These are phyloP conservation scores for Archivesica marissinica DNA, from an alignment of 1,140 invertebrate species.

Conservation along the genomic window DNA sequence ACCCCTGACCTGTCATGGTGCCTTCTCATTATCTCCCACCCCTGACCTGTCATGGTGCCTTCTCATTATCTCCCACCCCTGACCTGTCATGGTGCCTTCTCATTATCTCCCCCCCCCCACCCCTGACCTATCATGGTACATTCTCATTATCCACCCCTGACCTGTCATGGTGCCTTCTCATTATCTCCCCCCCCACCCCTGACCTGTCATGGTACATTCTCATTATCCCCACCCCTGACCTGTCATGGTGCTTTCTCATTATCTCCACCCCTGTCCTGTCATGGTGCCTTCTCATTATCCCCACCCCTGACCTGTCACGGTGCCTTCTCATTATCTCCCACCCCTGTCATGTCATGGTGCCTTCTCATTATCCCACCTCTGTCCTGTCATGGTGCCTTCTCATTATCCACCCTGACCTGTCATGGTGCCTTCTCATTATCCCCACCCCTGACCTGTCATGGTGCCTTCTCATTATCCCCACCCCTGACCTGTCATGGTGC, in stretches of 20 bases:
- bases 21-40: not conserved
- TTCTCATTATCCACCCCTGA: not conserved
- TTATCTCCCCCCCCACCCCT: not conserved
- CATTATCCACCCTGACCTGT: not conserved
- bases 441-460: not conserved
- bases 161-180: not conserved
- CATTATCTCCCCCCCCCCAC: not conserved
- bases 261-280: not conserved
- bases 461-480: not conserved
- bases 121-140: not conserved
- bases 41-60: not conserved
- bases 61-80: not conserved
- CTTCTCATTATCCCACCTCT: not conserved
- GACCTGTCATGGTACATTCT: not conserved
- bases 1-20: not conserved
- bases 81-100: not conserved
- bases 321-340: not conserved
- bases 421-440: not conserved
- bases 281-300: not conserved
- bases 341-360: not conserved
- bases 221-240: not conserved
- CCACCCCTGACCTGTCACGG: not conserved
- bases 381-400: not conserved
- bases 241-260: not conserved
- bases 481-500: not conserved